Base-by-base conservation (phyloP, 2,888 invertebrate species). In the Leucophenga montana region DNA sequence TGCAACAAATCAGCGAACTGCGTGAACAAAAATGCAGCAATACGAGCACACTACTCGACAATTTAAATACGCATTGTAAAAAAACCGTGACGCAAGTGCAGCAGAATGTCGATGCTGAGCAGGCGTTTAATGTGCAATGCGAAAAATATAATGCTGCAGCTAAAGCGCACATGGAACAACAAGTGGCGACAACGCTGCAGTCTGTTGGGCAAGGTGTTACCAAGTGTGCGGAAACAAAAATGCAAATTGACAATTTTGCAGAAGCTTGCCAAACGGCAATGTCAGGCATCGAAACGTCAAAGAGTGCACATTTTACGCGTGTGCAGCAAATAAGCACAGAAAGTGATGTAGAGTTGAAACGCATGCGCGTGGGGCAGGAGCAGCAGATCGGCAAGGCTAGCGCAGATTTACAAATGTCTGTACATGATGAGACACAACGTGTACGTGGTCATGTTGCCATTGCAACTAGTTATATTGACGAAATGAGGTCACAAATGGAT, bases 1-100 rank as follows among this genome's bases (percentile, higher is more conserved):
- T 90, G 69, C 88, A 90, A 62, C 85, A 89, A 67, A 76, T 89
- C 3, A 83, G 90, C n/a, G 78, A 88, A 3, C 78, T 79, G 11
- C 79, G 85, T 0, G 85, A 87, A 46, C 83, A 84, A 0, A 85
- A 84, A 0, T 74, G 75, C 0, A 84, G 88, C 13, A 79, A 78
- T 20, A 77, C 82, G 48, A 82, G 72, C 4, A 70, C 62, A n/a
- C 75, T 81, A 1, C 69, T 78, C 0, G 84, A 75, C 31, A 87
- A 88, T 48, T 72, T 87, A 11, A 76, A 81, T 53, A 71, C 68
- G 4, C 76, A 44, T 16, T 77, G 80, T 8, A 31, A 66, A 18
- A 65, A 68, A 0, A 70, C 68, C 48, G 70, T 72, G 9, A 68
- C 71, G 11, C 73, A 74, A 20, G 22, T 68, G 1, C 70, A 77